These are phyloP conservation scores for Caenorhabditis zanzibari DNA, from an alignment of 2,888 invertebrate species.

Conservation along the genomic window DNA sequence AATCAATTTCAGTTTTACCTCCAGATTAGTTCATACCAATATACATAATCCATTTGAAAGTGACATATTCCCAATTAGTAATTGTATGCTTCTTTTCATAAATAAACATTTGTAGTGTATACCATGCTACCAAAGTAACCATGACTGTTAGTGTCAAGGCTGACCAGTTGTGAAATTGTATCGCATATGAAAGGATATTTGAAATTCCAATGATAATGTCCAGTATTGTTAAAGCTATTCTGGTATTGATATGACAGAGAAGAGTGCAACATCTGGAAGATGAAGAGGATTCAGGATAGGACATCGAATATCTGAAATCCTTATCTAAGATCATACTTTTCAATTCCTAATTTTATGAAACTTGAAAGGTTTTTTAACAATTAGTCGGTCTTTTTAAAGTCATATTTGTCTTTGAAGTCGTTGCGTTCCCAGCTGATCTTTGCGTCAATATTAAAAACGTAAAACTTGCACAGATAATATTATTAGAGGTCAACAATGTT, in stretches of 20 bases:
- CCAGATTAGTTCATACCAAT: neutral
- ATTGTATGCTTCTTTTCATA: constrained; percentile 21
- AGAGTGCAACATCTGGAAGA: constrained; percentile 28
- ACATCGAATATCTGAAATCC: neutral
- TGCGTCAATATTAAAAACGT: constrained; percentile 7
- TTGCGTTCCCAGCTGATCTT: constrained; percentile 12
- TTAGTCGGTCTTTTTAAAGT: constrained; percentile 12
- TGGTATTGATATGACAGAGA: constrained; percentile 41
- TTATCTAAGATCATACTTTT: neutral
- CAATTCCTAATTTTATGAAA: neutral
- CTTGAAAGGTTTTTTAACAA: neutral
- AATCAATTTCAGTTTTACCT: neutral
- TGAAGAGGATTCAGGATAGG: neutral
- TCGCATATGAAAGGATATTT: constrained; percentile 33
- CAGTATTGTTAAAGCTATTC: constrained; percentile 41
- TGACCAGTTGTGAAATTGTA: constrained; percentile 52
- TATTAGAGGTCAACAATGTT: constrained; percentile 36
- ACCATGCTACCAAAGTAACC: constrained; percentile 35
- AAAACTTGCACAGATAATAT: constrained; percentile 21
- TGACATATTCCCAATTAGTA: neutral
- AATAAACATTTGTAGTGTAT: constrained; percentile 39
- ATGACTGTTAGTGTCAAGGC: constrained; percentile 13
- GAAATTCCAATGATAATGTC: constrained; percentile 49
- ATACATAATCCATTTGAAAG: constrained; percentile 29
- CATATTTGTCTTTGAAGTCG: constrained; percentile 14